These are phyloP conservation scores for Colostygia pectinataria DNA, from an alignment of 2,888 invertebrate genomes.

Conservation along the genomic window DNA sequence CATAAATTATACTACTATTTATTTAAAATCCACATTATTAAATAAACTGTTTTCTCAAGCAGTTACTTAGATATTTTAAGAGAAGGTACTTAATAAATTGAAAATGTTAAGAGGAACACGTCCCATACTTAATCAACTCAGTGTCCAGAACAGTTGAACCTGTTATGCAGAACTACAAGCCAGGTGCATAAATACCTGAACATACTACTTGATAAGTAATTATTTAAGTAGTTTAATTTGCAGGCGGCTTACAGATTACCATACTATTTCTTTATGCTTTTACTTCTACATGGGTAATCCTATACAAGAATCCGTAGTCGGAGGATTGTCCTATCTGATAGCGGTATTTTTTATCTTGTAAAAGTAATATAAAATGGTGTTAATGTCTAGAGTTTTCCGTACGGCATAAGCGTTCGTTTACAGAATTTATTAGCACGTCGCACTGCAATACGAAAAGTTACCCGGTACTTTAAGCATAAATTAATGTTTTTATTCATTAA, in stretches of 20 bases:
- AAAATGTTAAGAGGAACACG: not conserved
- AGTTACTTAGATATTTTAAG: no score
- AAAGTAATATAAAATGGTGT: conserved; percentile 41
- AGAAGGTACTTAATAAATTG: conserved; percentile 19
- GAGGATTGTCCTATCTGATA: conserved; percentile 23
- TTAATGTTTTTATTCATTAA: conserved; percentile 19
- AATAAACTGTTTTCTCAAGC: no score
- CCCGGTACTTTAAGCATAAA: conserved; percentile 27
- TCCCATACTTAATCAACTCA: conserved; percentile 4
- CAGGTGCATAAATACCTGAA: conserved; percentile 26
- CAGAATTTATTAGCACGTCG: conserved; percentile 29
- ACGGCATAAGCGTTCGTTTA: conserved; percentile 33
- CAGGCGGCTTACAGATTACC: conserved; percentile 56
- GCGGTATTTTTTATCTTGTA: conserved; percentile 46
- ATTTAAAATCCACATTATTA: no score
- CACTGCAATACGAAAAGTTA: conserved; percentile 28
- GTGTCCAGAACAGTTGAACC: conserved; percentile 10
- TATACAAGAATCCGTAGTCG: conserved; percentile 37
- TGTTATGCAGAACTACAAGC: conserved; percentile 29
- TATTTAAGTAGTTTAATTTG: conserved; percentile 74
- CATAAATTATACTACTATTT: no score
- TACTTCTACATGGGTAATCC: conserved; percentile 38
- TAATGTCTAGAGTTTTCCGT: conserved; percentile 33
- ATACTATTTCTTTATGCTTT: conserved; percentile 52
- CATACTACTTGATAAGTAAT: conserved; percentile 53